A percentile compares a stretch with the other conserved stretches of the same genome.
These are phyloP conservation scores for Bombus waltoni DNA, from an alignment of 1,140 invertebrate genomes.

Conservation along the genomic window DNA sequence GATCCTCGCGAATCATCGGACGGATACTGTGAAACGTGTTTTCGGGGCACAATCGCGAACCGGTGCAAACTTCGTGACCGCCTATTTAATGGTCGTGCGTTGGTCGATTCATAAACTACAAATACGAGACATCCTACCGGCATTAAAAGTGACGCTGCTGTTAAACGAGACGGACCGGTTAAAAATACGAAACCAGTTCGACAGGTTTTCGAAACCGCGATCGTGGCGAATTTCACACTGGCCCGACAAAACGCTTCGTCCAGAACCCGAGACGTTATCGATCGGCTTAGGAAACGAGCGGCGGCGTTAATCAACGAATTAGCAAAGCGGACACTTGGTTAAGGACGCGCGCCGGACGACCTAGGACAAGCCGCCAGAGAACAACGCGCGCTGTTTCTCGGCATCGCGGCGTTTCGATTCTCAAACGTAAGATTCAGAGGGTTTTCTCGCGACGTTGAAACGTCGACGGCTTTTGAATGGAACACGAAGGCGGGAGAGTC, in stretches of 20 bases:
- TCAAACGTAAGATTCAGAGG: no score
- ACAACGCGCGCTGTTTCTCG: no score
- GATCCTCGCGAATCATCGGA: neutral
- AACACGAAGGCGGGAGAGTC: no score
- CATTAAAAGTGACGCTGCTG: neutral
- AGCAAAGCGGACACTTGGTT: no score
- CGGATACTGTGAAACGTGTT: neutral
- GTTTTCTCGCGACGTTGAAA: no score
- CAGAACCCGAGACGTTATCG: neutral
- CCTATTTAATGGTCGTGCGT: neutral
- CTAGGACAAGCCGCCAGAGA: no score
- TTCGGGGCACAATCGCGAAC: neutral
- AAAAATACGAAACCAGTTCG: conserved; percentile 44
- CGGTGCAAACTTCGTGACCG: neutral
- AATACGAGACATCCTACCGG: neutral
- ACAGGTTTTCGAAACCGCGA: conserved; percentile 31
- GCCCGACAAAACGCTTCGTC: neutral
- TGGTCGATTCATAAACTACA: conserved; percentile 4
- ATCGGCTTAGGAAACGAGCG: no score
- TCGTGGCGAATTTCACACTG: conserved; percentile 9
- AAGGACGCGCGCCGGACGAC: no score
- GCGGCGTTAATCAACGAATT: neutral
- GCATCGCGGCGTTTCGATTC: no score
- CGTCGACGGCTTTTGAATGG: accelerated
- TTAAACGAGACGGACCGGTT: neutral